phyloP scores from a whole-genome alignment of 92 coral and sea anemone species.

The Phenganax stokvisi region DNA sequence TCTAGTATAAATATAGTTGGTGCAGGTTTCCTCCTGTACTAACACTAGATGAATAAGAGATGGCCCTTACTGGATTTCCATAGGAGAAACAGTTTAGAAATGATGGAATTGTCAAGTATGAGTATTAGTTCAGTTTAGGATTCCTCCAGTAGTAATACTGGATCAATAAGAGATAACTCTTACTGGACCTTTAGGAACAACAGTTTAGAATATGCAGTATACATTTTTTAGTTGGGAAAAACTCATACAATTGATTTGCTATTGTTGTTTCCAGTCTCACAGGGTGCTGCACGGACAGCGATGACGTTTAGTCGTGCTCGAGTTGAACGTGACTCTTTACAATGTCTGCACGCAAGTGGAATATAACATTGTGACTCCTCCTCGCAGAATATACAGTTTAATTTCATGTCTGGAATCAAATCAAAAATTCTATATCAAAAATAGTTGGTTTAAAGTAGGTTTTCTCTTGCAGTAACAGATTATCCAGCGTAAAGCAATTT shows the following conservation, averaged over 20 bases:
- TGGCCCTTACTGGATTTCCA: neutral
- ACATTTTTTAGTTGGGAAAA: neutral
- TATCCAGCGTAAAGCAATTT: neutral
- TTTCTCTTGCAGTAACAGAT: neutral
- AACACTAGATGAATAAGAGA: slow-evolving; percentile 2
- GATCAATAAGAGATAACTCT: neutral
- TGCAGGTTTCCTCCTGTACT: neutral
- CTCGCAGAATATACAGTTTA: slow-evolving; percentile 52
- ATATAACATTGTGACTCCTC: slow-evolving; percentile 49
- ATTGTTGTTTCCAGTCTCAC: neutral
- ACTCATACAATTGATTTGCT: slow-evolving; percentile 12
- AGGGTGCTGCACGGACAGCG: slow-evolving; percentile 7
- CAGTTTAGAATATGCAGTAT: neutral
- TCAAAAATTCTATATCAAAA: neutral
- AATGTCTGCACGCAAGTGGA: slow-evolving; percentile 50
- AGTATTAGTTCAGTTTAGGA: neutral
- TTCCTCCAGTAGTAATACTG: slow-evolving; percentile 7
- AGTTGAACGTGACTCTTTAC: slow-evolving; percentile 1
- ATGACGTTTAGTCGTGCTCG: neutral
- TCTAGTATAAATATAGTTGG: neutral
- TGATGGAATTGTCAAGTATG: neutral
- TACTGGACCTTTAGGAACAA: neutral
- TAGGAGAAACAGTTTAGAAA: neutral
- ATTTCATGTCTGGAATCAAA: slow-evolving; percentile 39
- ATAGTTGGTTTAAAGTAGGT: too few relatives aligned